These are phyloP conservation scores for Drosophila bunnanda DNA, from an alignment of 2,888 invertebrate species.

Conservation along the genomic window DNA sequence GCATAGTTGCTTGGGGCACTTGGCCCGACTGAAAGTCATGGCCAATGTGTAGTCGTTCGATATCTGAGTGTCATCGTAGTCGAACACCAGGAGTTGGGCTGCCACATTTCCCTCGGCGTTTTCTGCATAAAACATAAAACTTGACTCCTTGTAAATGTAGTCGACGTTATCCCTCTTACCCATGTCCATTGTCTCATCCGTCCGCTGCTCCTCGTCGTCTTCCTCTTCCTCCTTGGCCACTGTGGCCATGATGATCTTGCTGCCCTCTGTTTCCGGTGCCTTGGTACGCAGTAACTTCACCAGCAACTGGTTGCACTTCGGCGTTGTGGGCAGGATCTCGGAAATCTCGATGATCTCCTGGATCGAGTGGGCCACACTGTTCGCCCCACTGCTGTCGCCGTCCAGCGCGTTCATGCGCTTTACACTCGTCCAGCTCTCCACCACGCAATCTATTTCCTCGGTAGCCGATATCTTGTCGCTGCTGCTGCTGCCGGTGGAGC, in stretches of 20 bases:
- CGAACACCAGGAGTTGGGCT: slow-evolving; percentile 81
- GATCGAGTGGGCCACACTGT: slow-evolving; percentile 39
- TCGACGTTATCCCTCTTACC: slow-evolving; percentile 43
- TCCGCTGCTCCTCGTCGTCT: slow-evolving; percentile 36
- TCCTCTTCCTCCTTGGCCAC: slow-evolving; percentile 72
- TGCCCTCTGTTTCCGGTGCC: slow-evolving; percentile 58
- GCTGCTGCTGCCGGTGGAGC: slow-evolving; percentile 54
- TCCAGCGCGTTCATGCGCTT: slow-evolving; percentile 79
- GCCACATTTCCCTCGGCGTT: slow-evolving; percentile 74
- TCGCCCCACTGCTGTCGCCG: slow-evolving; percentile 44
- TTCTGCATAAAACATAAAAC: slow-evolving; percentile 29
- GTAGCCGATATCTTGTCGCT: slow-evolving; percentile 68
- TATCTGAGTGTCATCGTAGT: slow-evolving; percentile 74
- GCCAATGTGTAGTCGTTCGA: slow-evolving; percentile 83
- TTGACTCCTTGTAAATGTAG: neutral
- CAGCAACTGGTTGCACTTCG: slow-evolving; percentile 88
- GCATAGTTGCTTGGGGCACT: slow-evolving; percentile 89
- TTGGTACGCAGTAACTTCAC: slow-evolving; percentile 84
- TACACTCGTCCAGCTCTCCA: slow-evolving; percentile 80
- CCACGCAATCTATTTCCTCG: slow-evolving; percentile 81
- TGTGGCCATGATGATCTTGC: slow-evolving; percentile 81
- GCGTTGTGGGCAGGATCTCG: slow-evolving; percentile 89
- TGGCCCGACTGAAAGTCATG: slow-evolving; percentile 87
- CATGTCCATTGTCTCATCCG: slow-evolving; percentile 56
- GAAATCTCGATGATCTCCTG: slow-evolving; percentile 82